Evolutionary conservation across 2,113 vertebrate genomes (phyloP).

Genomic region (Datnioides undecimradiatus): DNA sequence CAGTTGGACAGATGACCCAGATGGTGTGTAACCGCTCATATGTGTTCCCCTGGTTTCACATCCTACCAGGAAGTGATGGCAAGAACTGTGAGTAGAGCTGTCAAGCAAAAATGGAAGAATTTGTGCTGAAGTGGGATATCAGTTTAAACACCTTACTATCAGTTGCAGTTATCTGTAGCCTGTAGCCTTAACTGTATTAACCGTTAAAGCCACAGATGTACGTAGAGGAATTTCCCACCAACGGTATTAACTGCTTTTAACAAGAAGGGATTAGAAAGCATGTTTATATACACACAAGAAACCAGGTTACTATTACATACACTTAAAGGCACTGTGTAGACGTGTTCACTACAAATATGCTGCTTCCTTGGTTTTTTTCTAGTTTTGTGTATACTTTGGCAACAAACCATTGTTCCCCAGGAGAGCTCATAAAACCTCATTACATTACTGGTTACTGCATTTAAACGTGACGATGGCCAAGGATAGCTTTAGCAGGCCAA

Average conservation of each 20-base stretch:
- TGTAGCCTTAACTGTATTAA: neutral
- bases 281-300: neutral
- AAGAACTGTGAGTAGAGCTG: neutral
- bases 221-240: too few species aligned
- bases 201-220: too few species aligned
- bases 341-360: too few species aligned
- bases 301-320: neutral
- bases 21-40: neutral
- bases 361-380: too few species aligned
- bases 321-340: neutral
- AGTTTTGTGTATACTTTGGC: too few species aligned
- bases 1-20: neutral
- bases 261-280: too few species aligned
- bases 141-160: fast-evolving
- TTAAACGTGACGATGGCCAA: too few species aligned
- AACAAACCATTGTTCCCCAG: too few species aligned
- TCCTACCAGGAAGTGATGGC: neutral
- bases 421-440: too few species aligned
- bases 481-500: too few species aligned
- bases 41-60: neutral
- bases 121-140: neutral
- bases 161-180: neutral
- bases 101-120: neutral
- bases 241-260: neutral
- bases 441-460: too few species aligned